Evolutionary conservation across 2,888 invertebrate species (phyloP).

Genomic region (Platerodrilus igneus): DNA sequence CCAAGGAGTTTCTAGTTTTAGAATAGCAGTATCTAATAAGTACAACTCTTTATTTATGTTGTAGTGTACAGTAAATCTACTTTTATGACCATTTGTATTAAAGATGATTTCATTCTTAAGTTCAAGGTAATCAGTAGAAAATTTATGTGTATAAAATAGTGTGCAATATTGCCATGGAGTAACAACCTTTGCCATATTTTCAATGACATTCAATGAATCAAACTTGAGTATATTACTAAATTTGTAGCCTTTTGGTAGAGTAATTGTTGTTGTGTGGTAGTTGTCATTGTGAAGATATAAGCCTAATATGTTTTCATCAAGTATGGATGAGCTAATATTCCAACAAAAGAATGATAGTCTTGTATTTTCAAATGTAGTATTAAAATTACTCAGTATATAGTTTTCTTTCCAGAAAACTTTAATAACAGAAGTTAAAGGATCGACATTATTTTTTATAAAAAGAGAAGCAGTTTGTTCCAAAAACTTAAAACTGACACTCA

Average conservation of each 20-base stretch:
- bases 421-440: conserved; percentile 14
- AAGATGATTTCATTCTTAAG: conserved; percentile 3
- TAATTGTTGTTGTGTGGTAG: conserved; percentile 7
- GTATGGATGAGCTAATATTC: conserved; percentile 15
- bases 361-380: conserved; percentile 1
- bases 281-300: conserved; percentile 7
- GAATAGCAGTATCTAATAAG: conserved; percentile 5
- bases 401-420: conserved; percentile 15
- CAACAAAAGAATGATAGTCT: conserved; percentile 11
- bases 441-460: conserved; percentile 12
- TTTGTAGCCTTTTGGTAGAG: conserved; percentile 11
- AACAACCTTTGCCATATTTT: conserved; percentile 9
- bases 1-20: conserved; percentile 12
- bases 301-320: conserved; percentile 12
- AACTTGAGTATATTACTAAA: conserved; percentile 14
- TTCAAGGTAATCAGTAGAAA: conserved; percentile 3
- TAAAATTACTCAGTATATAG: conserved; percentile 11
- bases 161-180: conserved; percentile 8
- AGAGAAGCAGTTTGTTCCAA: conserved; percentile 15
- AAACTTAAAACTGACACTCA: conserved; percentile 12
- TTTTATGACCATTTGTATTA: conserved; percentile 7
- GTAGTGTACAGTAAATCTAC: conserved; percentile 7
- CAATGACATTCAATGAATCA: conserved; percentile 9
- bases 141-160: conserved; percentile 12
- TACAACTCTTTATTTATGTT: conserved; percentile 5